A percentile compares a stretch with the other conserved stretches of the same genome.
These are phyloP conservation scores for Anoplophora glabripennis DNA, from an alignment of 1,140 invertebrate genomes.

Conservation along the genomic window DNA sequence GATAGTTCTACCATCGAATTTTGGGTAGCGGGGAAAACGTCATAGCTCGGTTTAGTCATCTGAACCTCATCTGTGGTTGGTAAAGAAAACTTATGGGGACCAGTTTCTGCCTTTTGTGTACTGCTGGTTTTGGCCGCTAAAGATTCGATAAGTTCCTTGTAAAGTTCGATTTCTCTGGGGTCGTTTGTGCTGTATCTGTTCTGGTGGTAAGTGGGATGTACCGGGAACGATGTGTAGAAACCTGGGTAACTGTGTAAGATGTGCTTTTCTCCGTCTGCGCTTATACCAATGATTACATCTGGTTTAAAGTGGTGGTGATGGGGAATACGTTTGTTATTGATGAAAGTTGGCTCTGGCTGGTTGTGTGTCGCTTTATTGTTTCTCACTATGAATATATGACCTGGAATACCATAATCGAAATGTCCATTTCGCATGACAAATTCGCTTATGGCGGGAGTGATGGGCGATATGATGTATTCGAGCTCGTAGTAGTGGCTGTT, in stretches of 20 bases:
- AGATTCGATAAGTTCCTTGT: constrained; percentile 31
- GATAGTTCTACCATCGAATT: neutral
- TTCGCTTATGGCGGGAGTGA: constrained; percentile 30
- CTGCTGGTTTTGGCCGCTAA: constrained; percentile 31
- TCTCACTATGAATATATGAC: constrained; percentile 42
- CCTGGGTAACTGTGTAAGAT: constrained; percentile 35
- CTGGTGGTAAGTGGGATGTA: neutral
- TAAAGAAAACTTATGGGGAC: constrained; percentile 14
- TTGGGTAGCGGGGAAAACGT: neutral
- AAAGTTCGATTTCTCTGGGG: constrained; percentile 32
- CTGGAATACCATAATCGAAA: constrained; percentile 43
- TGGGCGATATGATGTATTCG: constrained; percentile 61
- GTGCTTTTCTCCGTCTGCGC: constrained; percentile 34
- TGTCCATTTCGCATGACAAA: constrained; percentile 28
- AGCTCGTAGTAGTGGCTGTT: constrained; percentile 57
- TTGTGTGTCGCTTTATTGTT: constrained; percentile 3
- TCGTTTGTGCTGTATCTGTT: constrained; percentile 18
- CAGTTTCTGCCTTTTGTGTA: constrained; percentile 6
- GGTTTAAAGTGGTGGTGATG: constrained; percentile 24
- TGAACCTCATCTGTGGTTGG: neutral
- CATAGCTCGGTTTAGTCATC: neutral
- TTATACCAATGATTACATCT: constrained; percentile 27
- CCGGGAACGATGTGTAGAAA: constrained; percentile 14
- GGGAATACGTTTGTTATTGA: constrained; percentile 8
- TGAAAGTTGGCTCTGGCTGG: neutral